Base-by-base conservation (phyloP, 2,888 invertebrate species). In the Branchellion lobata region DNA sequence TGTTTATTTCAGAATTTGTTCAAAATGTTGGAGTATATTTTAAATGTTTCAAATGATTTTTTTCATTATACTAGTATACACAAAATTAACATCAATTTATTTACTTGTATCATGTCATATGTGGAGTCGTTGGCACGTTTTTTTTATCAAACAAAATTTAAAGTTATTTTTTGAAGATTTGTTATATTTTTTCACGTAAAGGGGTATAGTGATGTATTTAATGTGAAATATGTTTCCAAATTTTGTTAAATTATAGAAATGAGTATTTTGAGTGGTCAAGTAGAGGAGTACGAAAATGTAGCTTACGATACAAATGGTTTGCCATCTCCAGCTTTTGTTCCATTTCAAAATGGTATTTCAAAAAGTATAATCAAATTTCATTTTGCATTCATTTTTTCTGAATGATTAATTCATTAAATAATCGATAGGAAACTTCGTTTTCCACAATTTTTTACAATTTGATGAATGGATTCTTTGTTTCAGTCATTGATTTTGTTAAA, bases 291-390 rank as follows among this genome's bases (percentile, higher is more conserved):
- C 61, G 61, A 57, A 57, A 57, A 57, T 57, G 61, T 57, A 57
- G 21, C 61, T 24, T 57, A 57, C 21, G 61, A 57, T 57, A 5
- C 61, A 57, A 24, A 57, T n/a, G 21, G 3, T 14, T 5, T 57
- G n/a, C 61, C 61, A 5, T 57, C 61, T 57, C n/a, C 24, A 3
- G 21, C 5, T 40, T 40, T 40, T 57, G 5, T 24, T 8, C 61
- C 61, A 57, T 57, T 57, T 57, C 61, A 57, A 57, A 57, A 57
- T n/a, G 61, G 61, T 57, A 24, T 57, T 57, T 57, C 24, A 18
- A 47, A 14, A 47, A 47, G 8, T 47, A 47, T n/a, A n/a, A n/a
- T n/a, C n/a, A n/a, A n/a, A n/a, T n/a, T n/a, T n/a, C n/a, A n/a
- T n/a, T n/a, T n/a, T n/a, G n/a, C n/a, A n/a, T n/a, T n/a, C n/a